Evolutionary conservation across 2,888 invertebrate genomes (phyloP).

Genomic region (Thumatha senex): DNA sequence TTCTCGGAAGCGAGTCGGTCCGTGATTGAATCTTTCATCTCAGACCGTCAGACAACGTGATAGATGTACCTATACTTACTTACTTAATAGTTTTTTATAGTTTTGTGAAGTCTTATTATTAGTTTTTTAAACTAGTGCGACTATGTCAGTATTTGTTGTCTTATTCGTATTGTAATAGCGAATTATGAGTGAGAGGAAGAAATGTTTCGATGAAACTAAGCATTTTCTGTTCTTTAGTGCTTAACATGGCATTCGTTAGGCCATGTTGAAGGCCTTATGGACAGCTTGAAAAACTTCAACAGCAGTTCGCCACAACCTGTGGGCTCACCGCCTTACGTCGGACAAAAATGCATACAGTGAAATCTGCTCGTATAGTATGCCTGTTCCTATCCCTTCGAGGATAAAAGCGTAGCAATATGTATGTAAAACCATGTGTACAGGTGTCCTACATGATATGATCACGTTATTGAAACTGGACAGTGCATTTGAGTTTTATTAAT

Average conservation of each 20-base stretch:
- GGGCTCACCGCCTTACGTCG: too few relatives aligned
- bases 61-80: constrained; percentile 44
- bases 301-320: too few relatives aligned
- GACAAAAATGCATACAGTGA: too few relatives aligned
- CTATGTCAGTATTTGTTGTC: constrained; percentile 6
- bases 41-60: constrained; percentile 49
- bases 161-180: constrained; percentile 13
- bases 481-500: constrained; percentile 11
- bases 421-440: background rate
- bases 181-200: too few relatives aligned
- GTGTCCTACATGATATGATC: constrained; percentile 4
- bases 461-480: constrained; percentile 12
- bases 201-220: too few relatives aligned
- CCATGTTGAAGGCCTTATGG: too few relatives aligned
- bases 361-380: too few relatives aligned
- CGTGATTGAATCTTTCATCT: constrained; percentile 78
- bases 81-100: constrained; percentile 54
- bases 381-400: too few relatives aligned
- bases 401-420: too few relatives aligned
- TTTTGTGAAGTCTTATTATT: constrained; percentile 54
- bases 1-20: constrained; percentile 68
- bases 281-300: too few relatives aligned
- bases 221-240: too few relatives aligned
- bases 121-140: constrained; percentile 41
- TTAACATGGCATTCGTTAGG: too few relatives aligned